phyloP scores from a whole-genome alignment of 2,113 vertebrate species.

The Gulo gulo region DNA sequence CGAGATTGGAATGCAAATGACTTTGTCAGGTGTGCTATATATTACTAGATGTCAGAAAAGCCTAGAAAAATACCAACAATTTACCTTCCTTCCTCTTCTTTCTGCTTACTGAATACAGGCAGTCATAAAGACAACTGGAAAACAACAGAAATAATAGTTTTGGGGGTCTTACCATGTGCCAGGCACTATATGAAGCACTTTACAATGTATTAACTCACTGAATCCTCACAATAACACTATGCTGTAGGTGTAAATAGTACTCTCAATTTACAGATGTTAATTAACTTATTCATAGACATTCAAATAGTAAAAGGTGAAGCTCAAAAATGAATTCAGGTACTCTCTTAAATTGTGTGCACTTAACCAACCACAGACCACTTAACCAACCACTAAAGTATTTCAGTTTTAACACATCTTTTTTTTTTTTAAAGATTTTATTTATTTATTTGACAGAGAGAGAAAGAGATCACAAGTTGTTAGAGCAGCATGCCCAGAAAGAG shows the following conservation, averaged over 20 bases:
- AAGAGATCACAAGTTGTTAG: too few relatives aligned
- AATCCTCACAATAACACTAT: constrained; percentile 3
- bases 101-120: not conserved
- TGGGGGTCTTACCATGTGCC: not conserved
- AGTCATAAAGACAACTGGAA: not conserved
- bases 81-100: not conserved
- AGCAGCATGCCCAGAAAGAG: too few relatives aligned
- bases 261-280: not conserved
- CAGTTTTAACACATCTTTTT: not conserved
- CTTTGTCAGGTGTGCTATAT: not conserved
- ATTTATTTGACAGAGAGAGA: too few relatives aligned
- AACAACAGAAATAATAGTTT: not conserved
- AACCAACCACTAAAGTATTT: not conserved
- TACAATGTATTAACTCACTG: not conserved
- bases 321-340: constrained; percentile 16
- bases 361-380: not conserved
- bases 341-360: not conserved
- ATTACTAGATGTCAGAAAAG: not conserved
- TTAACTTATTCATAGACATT: not conserved
- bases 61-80: not conserved
- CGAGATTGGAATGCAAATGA: not conserved
- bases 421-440: too few relatives aligned
- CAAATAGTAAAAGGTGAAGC: not conserved
- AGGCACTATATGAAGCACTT: not conserved
- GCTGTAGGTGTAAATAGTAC: not conserved